Conservation (phyloP, 2,797 vertebrate genomes). For the Typhlichthys subterraneus region DNA sequence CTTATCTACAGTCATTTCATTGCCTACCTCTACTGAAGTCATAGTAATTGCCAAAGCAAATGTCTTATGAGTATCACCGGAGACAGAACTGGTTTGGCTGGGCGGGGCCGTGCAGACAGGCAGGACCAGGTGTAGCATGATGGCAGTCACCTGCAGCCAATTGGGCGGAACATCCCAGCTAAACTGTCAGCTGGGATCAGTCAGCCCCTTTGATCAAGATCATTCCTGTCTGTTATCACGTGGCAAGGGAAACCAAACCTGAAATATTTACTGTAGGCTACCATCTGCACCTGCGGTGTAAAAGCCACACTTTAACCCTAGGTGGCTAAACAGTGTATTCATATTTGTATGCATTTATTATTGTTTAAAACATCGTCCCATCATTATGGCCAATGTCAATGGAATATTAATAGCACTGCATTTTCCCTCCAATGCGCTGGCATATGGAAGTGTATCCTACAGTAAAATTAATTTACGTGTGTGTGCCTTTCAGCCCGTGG, state of each 20-base stretch:
- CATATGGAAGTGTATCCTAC: neutral
- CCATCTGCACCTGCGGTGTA: neutral
- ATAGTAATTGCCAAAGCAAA: no score
- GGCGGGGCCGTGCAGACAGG: constrained; percentile 16
- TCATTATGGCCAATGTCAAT: neutral
- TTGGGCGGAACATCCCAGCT: constrained; percentile 7
- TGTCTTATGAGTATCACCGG: no score
- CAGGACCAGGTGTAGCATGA: constrained; percentile 48
- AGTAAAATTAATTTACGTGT: neutral
- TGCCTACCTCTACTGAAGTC: no score
- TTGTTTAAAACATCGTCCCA: no score
- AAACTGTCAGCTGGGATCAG: constrained; percentile 20
- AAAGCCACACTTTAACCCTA: no score
- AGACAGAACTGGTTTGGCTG: constrained; percentile 51
- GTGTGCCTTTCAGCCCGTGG: constrained; percentile 13
- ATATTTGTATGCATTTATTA: no score
- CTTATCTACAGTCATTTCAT: no score
- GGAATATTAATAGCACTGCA: neutral
- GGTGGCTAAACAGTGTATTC: no score
- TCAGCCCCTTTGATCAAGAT: constrained; percentile 24
- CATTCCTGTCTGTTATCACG: constrained; percentile 29
- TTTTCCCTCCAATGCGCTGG: neutral
- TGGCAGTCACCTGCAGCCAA: constrained; percentile 30
- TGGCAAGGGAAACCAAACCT: neutral
- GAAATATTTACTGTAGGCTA: neutral